Conservation (phyloP, 2,888 invertebrate species). For the Choreutis nemorana region DNA sequence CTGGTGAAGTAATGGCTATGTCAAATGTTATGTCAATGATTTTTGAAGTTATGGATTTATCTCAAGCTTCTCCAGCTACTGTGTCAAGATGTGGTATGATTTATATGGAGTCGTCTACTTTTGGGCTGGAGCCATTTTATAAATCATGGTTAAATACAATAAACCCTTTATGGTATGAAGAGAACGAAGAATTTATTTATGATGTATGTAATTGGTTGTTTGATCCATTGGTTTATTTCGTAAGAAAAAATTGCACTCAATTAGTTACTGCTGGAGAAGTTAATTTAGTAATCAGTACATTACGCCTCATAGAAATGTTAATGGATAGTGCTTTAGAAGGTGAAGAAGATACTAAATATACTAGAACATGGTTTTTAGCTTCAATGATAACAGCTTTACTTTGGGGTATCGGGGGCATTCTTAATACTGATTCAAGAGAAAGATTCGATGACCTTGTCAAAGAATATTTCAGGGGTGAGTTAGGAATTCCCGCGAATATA, state of each 20-base stretch:
- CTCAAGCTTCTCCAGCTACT: slow-evolving; percentile 87
- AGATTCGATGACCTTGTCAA: slow-evolving; percentile 72
- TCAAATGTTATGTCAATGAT: slow-evolving; percentile 83
- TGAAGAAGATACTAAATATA: slow-evolving; percentile 75
- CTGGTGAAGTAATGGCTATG: slow-evolving; percentile 89
- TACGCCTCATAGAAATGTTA: slow-evolving; percentile 79
- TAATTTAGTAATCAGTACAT: slow-evolving; percentile 74
- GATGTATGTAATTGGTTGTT: slow-evolving; percentile 80
- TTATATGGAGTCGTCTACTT: slow-evolving; percentile 83
- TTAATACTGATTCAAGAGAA: slow-evolving; percentile 75
- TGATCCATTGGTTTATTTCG: slow-evolving; percentile 76
- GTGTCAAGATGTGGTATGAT: slow-evolving; percentile 92
- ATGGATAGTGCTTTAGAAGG: slow-evolving; percentile 75
- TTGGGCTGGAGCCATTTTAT: slow-evolving; percentile 85
- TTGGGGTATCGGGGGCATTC: slow-evolving; percentile 87
- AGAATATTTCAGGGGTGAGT: slow-evolving; percentile 53
- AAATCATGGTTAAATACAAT: slow-evolving; percentile 80
- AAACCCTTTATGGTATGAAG: slow-evolving; percentile 70
- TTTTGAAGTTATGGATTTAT: slow-evolving; percentile 87
- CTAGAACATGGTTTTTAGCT: slow-evolving; percentile 78
- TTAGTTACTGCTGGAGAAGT: slow-evolving; percentile 75
- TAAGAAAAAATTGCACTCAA: slow-evolving; percentile 73
- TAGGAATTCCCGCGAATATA: slow-evolving; percentile 46
- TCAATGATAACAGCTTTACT: slow-evolving; percentile 76
- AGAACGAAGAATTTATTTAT: slow-evolving; percentile 66